Conservation (phyloP, 2,888 invertebrate species). For the Cyclophora punctaria region DNA sequence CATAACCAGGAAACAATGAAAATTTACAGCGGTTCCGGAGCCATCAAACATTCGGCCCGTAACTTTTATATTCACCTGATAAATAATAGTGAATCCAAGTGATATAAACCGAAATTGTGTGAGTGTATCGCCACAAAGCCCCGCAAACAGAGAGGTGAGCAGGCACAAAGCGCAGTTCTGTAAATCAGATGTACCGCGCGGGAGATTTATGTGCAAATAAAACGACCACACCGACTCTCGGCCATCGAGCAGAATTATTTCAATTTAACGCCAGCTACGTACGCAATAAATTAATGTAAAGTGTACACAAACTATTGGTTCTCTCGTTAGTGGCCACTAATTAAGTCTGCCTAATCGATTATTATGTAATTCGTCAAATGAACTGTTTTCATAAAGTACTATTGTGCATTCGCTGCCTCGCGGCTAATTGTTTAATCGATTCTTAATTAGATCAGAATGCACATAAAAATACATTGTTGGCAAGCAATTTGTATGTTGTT, state of each 20-base stretch:
- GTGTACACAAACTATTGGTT: slow-evolving; percentile 32
- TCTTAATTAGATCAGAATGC: too few species aligned
- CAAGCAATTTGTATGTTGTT: too few species aligned
- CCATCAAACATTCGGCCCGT: slow-evolving; percentile 7
- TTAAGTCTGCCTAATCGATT: slow-evolving; percentile 39
- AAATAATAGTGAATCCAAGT: slow-evolving; percentile 23
- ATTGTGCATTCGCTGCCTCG: too few species aligned
- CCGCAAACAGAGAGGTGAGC: slow-evolving; percentile 43
- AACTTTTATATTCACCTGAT: slow-evolving; percentile 12
- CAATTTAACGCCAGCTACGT: slow-evolving; percentile 56
- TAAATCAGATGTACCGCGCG: slow-evolving; percentile 58
- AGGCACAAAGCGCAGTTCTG: slow-evolving; percentile 52
- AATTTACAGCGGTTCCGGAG: slow-evolving; percentile 8
- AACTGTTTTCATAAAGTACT: slow-evolving; percentile 6
- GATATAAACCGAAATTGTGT: slow-evolving; percentile 30
- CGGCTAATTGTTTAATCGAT: too few species aligned
- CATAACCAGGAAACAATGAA: not conserved
- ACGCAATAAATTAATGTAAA: slow-evolving; percentile 45
- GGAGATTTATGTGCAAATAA: slow-evolving; percentile 61
- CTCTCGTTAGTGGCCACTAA: slow-evolving; percentile 40
- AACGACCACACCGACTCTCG: slow-evolving; percentile 46
- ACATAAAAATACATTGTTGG: too few species aligned
- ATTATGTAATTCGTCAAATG: slow-evolving; percentile 23
- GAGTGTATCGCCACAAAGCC: slow-evolving; percentile 39
- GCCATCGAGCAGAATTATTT: slow-evolving; percentile 55